Conservation (phyloP, 1,140 invertebrate genomes). For the Drosophila tristis region DNA sequence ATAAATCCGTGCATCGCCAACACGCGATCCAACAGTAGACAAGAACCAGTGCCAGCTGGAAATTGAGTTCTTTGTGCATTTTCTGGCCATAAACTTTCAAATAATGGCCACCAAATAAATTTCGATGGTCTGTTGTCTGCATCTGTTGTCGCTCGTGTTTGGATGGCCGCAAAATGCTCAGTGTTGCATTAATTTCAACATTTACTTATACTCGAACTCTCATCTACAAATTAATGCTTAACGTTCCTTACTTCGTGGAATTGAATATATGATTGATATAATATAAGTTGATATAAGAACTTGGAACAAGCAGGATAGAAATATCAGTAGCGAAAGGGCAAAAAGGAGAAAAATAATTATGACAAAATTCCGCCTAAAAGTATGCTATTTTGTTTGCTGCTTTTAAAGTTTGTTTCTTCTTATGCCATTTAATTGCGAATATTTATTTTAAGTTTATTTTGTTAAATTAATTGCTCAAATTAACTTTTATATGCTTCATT, state of each 20-base stretch:
- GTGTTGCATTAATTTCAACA: constrained; percentile 6
- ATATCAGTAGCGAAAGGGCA: too few relatives aligned
- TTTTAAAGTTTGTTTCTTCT: too few relatives aligned
- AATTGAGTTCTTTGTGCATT: constrained; percentile 42
- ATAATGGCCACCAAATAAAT: constrained; percentile 65
- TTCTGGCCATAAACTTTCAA: constrained; percentile 68
- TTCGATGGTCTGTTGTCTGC: constrained; percentile 36
- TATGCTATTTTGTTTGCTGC: too few relatives aligned
- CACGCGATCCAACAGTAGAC: constrained; percentile 29
- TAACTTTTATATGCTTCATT: constrained; percentile 30
- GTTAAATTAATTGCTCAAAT: background rate
- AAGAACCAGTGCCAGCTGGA: constrained; percentile 10
- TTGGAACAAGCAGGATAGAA: too few relatives aligned
- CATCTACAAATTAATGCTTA: constrained; percentile 7
- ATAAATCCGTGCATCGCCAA: constrained; percentile 61
- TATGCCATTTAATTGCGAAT: constrained; percentile 2
- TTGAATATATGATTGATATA: background rate
- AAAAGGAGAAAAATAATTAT: too few relatives aligned
- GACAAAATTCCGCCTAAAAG: too few relatives aligned
- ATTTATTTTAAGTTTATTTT: background rate
- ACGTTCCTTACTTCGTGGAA: too few relatives aligned
- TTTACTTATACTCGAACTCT: constrained; percentile 10
- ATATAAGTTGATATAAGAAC: too few relatives aligned
- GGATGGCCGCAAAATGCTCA: too few relatives aligned
- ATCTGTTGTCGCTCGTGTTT: background rate